Evolutionary conservation across 2,113 vertebrate species (phyloP), one percentile per base, ranked within the genome.

Genomic region (Oophaga pumilio): DNA sequence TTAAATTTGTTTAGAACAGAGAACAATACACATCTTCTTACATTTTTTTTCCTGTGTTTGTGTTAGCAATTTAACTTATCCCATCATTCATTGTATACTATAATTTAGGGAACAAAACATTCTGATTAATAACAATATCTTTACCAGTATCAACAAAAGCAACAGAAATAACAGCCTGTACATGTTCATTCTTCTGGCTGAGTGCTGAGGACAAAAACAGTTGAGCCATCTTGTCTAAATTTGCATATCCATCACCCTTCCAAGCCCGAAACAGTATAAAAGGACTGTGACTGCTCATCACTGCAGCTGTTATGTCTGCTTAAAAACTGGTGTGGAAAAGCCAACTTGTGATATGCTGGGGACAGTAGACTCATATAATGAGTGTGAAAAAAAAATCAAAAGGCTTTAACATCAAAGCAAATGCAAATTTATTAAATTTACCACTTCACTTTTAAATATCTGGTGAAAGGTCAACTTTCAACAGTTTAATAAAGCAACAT

Each of bases 281-380:
- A 74, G 26, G 43, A n/a, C 33, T 53, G 50, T 53, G 50, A 53
- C 76, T 77, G 22, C 50, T 56, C 76, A 53, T 52, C 50, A 56
- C 50, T 24, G 76, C 49, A 24, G 49, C 76, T 53, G 76, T 50
- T 77, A n/a, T 77, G 50, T 24, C 50, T 22, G 74, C 49, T 76
- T 52, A 76, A 52, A 20, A 76, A 73, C 69, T 20, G 71, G 71
- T 49, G 33, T 22, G 17, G 71, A 74, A 74, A 74, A 74, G 43
- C 43, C 33, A 74, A 50, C 71, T 74, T 50, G 50, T 53, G 76
- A 77, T 77, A 56, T 77, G 20, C 49, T 56, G 76, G 49, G 76
- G 76, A 77, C 49, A 53, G 50, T 56, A 53, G 76, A 77, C 50
- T 77, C 20, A 43, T 43, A 74, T 77, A 50, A 77, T 77, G 76